These are phyloP conservation scores for Cyclopterus lumpus DNA, from an alignment of 2,797 vertebrate genomes.

Conservation along the genomic window DNA sequence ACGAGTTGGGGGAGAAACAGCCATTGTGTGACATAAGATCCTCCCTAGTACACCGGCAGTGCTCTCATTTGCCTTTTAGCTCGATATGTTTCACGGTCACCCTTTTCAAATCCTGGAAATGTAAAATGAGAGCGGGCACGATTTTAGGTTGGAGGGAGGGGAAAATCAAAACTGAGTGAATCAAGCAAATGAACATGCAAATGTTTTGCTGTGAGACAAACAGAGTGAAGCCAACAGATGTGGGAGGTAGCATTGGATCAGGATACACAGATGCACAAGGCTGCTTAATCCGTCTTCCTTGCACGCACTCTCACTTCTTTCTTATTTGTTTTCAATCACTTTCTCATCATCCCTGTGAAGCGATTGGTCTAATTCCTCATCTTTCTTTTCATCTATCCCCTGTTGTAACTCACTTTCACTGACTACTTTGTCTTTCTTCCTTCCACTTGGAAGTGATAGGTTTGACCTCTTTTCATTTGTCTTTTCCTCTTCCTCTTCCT, in stretches of 20 bases:
- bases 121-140: conserved; percentile 19
- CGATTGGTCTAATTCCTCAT: not conserved
- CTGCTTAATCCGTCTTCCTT: conserved; percentile 43
- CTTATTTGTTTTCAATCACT: conserved; percentile 29
- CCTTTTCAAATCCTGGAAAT: conserved; percentile 8
- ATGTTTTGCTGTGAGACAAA: conserved; percentile 25
- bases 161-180: conserved; percentile 34
- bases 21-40: conserved; percentile 21
- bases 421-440: conserved; percentile 1
- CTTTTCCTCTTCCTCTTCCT: conserved; percentile 3
- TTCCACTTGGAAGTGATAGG: conserved; percentile 17
- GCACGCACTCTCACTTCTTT: conserved; percentile 5
- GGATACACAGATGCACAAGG: conserved; percentile 30
- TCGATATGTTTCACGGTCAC: conserved; percentile 1
- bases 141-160: not conserved
- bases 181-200: conserved; percentile 59
- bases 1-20: conserved; percentile 61
- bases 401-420: not conserved
- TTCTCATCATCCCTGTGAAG: conserved; percentile 39
- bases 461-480: conserved; percentile 36
- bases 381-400: not conserved
- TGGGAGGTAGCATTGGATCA: conserved; percentile 26
- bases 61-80: conserved; percentile 24
- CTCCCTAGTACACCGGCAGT: conserved; percentile 7
- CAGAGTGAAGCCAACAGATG: conserved; percentile 27